Conservation (phyloP, 2,113 vertebrate genomes). For the Herpetotheres cachinnans region DNA sequence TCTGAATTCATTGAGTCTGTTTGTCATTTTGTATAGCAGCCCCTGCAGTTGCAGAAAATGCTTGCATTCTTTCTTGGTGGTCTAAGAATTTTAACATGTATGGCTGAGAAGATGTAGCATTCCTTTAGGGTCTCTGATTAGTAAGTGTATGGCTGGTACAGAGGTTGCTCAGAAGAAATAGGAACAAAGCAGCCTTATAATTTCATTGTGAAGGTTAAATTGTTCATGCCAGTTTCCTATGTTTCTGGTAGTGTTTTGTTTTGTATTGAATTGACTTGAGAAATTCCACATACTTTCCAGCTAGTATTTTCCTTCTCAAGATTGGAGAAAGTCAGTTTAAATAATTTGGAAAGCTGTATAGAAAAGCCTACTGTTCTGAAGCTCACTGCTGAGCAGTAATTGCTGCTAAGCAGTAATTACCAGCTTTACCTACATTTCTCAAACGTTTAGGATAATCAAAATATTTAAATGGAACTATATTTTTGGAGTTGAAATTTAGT, state of each 20-base stretch:
- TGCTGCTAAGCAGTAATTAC: background rate
- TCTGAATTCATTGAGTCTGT: background rate
- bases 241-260: background rate
- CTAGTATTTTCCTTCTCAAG: background rate
- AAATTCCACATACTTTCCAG: background rate
- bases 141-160: background rate
- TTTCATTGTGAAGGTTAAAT: background rate
- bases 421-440: background rate
- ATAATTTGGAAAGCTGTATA: background rate
- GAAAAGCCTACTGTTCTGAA: background rate
- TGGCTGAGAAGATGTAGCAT: background rate
- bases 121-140: background rate
- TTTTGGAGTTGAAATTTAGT: background rate
- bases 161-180: background rate
- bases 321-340: background rate
- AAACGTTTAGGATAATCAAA: background rate
- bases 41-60: background rate
- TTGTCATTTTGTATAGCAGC: background rate
- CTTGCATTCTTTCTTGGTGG: background rate
- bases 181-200: background rate
- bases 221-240: background rate
- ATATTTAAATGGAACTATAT: background rate
- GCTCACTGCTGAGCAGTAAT: background rate
- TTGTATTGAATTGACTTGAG: background rate
- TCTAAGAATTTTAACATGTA: background rate